phyloP scores from a whole-genome alignment of 2,888 invertebrate genomes.

The Podotricha telesiphe region DNA sequence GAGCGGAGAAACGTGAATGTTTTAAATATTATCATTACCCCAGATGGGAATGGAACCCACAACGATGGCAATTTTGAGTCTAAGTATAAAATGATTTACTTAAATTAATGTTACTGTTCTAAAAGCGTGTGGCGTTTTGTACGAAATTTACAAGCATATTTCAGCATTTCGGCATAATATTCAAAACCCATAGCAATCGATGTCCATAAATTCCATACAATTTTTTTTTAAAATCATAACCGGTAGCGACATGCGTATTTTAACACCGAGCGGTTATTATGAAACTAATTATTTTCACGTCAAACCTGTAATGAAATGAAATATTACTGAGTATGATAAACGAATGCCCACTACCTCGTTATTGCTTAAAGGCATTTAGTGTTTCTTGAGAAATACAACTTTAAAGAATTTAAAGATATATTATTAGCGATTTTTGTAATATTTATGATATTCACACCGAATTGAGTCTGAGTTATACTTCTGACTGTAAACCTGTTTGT shows the following conservation, averaged over 20 bases:
- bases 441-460: constrained; percentile 1
- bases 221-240: constrained; percentile 12
- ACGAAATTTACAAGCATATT: no score
- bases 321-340: constrained; percentile 33
- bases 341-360: constrained; percentile 21
- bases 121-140: no score
- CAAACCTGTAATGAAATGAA: constrained; percentile 40
- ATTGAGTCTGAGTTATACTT: no score
- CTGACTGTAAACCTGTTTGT: no score
- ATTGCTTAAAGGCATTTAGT: constrained; percentile 17
- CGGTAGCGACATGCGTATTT: constrained; percentile 19
- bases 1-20: no score
- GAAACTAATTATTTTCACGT: constrained; percentile 44
- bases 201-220: background rate
- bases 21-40: no score
- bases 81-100: no score
- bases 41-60: no score
- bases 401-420: background rate
- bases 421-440: background rate
- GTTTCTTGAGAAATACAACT: constrained; percentile 13
- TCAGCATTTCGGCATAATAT: no score
- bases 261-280: constrained; percentile 15
- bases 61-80: no score
- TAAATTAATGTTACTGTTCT: no score
- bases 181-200: no score